Percentiles rank a stretch among this genome's conserved stretches.
These are phyloP conservation scores for Macroramphosus scolopax DNA, from an alignment of 2,797 vertebrate species.

Conservation along the genomic window DNA sequence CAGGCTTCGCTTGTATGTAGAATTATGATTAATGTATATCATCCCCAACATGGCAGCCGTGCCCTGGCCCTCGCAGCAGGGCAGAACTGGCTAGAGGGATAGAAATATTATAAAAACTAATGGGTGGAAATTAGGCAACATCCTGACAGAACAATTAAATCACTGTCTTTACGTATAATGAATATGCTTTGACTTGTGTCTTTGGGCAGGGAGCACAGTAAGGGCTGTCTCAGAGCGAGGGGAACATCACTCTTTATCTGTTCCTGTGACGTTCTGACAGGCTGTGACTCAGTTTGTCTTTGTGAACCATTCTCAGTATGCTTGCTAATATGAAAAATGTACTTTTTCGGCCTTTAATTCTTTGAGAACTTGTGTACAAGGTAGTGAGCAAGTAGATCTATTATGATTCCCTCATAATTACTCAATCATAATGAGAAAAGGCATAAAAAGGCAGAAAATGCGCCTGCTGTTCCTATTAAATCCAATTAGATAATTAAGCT, in stretches of 20 bases:
- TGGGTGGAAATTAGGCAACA: slow-evolving; percentile 42
- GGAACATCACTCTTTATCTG: slow-evolving; percentile 45
- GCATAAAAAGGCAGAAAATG: slow-evolving; percentile 39
- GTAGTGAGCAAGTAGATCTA: slow-evolving; percentile 31
- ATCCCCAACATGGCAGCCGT: slow-evolving; percentile 6
- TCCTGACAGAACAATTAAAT: slow-evolving; percentile 55
- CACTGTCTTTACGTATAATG: slow-evolving; percentile 58
- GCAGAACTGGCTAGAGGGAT: slow-evolving; percentile 34
- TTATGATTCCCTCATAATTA: slow-evolving; percentile 56
- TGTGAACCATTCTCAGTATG: slow-evolving; percentile 12
- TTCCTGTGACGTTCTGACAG: slow-evolving; percentile 47
- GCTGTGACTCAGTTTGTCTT: slow-evolving; percentile 32
- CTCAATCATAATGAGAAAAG: slow-evolving; percentile 42
- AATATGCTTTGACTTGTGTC: slow-evolving; percentile 62
- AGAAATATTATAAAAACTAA: slow-evolving; percentile 54
- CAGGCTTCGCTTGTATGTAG: slow-evolving; percentile 9
- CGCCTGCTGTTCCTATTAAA: slow-evolving; percentile 47
- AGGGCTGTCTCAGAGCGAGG: slow-evolving; percentile 26
- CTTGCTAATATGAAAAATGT: slow-evolving; percentile 40
- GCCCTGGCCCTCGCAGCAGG: slow-evolving; percentile 15
- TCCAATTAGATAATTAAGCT: slow-evolving; percentile 64
- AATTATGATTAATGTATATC: slow-evolving; percentile 19
- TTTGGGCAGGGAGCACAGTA: slow-evolving; percentile 43
- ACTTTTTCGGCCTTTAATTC: too few species aligned
- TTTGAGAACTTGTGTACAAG: too few species aligned